Percentiles rank a stretch among this genome's conserved stretches.
These are phyloP conservation scores for Nymphalis polychloros DNA, from an alignment of 2,888 invertebrate genomes.

Conservation along the genomic window DNA sequence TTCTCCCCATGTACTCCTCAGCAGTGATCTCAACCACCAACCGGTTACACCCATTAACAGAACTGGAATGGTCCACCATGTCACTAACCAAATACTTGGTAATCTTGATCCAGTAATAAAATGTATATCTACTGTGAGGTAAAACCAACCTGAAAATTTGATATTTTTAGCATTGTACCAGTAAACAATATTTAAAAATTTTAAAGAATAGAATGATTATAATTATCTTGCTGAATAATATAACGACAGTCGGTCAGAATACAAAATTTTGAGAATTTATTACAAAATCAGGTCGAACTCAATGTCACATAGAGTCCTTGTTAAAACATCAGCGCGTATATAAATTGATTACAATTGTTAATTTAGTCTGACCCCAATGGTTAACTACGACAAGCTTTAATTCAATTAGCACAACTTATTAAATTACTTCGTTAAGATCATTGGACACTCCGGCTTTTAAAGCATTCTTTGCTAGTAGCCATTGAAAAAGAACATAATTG, in stretches of 20 bases:
- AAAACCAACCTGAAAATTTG: conserved; percentile 66
- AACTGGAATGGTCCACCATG: conserved; percentile 66
- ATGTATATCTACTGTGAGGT: conserved; percentile 67
- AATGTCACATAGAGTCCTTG: conserved; percentile 23
- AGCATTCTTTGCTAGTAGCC: background rate
- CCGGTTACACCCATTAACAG: conserved; percentile 64
- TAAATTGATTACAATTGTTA: conserved; percentile 40
- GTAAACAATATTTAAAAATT: too few relatives aligned
- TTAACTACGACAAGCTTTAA: conserved; percentile 37
- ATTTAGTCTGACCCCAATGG: conserved; percentile 37
- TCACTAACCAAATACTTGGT: conserved; percentile 63
- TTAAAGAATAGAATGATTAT: too few relatives aligned
- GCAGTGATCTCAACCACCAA: conserved; percentile 69
- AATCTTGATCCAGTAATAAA: conserved; percentile 69
- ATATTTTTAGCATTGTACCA: too few relatives aligned
- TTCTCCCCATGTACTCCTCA: conserved; percentile 55
- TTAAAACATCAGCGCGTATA: conserved; percentile 29
- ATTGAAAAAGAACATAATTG: background rate
- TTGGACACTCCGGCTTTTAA: conserved; percentile 19
- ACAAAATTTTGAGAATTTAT: background rate
- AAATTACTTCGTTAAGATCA: conserved; percentile 33
- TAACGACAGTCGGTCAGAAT: too few relatives aligned
- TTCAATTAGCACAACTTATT: conserved; percentile 36
- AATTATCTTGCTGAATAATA: too few relatives aligned
- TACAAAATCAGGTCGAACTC: conserved; percentile 20